phyloP scores from a whole-genome alignment of 2,113 vertebrate species.

The Mus musculus region DNA sequence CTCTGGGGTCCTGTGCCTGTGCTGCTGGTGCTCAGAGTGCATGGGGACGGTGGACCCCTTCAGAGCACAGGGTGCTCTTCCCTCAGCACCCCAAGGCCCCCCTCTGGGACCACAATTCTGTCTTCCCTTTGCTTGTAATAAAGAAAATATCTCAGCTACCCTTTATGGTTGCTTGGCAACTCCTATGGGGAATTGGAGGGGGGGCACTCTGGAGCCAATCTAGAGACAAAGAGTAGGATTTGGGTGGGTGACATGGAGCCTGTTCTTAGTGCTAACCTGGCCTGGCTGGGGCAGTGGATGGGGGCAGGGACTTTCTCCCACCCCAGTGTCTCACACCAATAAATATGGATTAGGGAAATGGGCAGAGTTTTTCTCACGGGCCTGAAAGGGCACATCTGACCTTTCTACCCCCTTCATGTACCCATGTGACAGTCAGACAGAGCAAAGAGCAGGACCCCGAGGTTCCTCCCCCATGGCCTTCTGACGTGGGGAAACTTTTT shows the following conservation, averaged over 20 bases:
- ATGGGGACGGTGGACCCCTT: background rate
- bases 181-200: conserved; percentile 82
- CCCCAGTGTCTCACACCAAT: conserved; percentile 87
- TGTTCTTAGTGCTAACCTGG: conserved; percentile 86
- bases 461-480: conserved; percentile 66
- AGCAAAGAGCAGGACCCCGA: conserved; percentile 81
- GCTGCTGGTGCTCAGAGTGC: background rate
- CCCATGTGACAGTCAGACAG: conserved; percentile 88
- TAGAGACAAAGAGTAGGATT: conserved; percentile 90
- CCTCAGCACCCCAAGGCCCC: conserved; percentile 57
- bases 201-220: conserved; percentile 89
- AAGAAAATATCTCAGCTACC: conserved; percentile 95
- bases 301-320: conserved; percentile 76
- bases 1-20: background rate
- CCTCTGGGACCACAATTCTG: conserved; percentile 82
- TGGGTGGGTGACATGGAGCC: conserved; percentile 90
- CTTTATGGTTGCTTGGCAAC: conserved; percentile 97
- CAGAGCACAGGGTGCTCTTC: conserved; percentile 17
- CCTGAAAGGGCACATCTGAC: conserved; percentile 89
- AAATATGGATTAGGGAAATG: conserved; percentile 92
- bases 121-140: conserved; percentile 89
- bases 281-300: conserved; percentile 77
- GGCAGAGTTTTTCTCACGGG: conserved; percentile 88
- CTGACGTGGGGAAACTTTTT: conserved; percentile 73
- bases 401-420: conserved; percentile 89